Evolutionary conservation across 2,888 invertebrate genomes (phyloP).

Genomic region (Eudemis profundana): DNA sequence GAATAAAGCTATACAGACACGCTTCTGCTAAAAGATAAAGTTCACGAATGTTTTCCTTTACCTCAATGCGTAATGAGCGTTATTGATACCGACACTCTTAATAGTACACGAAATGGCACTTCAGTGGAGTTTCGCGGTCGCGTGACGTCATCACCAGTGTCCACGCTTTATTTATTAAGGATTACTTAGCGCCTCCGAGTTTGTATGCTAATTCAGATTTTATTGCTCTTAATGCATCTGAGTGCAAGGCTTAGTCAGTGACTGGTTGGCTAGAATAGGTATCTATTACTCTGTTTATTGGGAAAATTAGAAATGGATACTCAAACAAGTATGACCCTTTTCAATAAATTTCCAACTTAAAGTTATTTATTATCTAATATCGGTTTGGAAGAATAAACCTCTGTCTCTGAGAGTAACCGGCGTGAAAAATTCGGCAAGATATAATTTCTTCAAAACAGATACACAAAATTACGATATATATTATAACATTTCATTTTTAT

Average conservation of each 20-base stretch:
- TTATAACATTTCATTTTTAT: too few species aligned
- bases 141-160: conserved; percentile 35
- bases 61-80: conserved; percentile 42
- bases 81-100: conserved; percentile 47
- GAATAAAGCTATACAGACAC: too few species aligned
- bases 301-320: neutral
- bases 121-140: conserved; percentile 38
- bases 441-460: too few species aligned
- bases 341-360: too few species aligned
- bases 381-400: too few species aligned
- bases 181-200: conserved; percentile 41
- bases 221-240: conserved; percentile 35
- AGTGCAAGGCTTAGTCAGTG: conserved; percentile 15
- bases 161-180: conserved; percentile 39
- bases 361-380: too few species aligned
- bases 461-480: too few species aligned
- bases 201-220: conserved; percentile 39
- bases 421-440: too few species aligned
- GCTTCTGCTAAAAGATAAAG: neutral
- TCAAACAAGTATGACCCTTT: too few species aligned
- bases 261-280: neutral
- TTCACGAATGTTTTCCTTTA: conserved; percentile 38
- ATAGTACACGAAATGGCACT: conserved; percentile 68
- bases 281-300: neutral
- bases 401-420: too few species aligned